Conservation (phyloP, 2,888 invertebrate genomes). For the Sacculina carcini region DNA sequence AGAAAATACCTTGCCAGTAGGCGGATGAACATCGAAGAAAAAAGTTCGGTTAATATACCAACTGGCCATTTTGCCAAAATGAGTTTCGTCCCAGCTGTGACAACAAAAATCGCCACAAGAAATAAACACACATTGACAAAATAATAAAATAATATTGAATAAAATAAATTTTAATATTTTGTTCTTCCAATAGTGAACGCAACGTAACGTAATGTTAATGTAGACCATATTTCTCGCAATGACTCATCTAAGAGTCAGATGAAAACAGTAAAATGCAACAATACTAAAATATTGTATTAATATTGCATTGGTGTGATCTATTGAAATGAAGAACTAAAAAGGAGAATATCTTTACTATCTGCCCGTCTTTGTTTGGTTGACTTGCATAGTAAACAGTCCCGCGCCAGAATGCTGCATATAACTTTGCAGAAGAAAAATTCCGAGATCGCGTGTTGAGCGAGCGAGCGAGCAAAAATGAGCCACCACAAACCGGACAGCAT, state of each 20-base stretch:
- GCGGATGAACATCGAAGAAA: constrained; percentile 93
- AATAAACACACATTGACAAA: neutral
- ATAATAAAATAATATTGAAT: neutral
- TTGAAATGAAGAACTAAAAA: neutral
- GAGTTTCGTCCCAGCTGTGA: constrained; percentile 68
- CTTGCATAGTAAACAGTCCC: too few relatives aligned
- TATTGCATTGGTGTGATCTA: constrained; percentile 3
- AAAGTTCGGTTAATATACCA: constrained; percentile 92
- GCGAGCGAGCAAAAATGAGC: neutral
- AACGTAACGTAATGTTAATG: too few relatives aligned
- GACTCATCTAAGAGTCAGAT: neutral
- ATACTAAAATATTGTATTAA: neutral
- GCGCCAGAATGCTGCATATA: too few relatives aligned
- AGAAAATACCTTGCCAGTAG: constrained; percentile 87
- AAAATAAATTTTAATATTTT: neutral
- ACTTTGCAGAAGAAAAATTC: too few relatives aligned
- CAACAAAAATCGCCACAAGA: neutral
- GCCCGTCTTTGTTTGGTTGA: too few relatives aligned
- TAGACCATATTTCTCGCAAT: too few relatives aligned
- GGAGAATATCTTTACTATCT: neutral
- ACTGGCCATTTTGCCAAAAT: constrained; percentile 95
- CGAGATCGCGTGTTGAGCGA: neutral
- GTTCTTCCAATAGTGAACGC: too few relatives aligned
- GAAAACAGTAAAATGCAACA: neutral
- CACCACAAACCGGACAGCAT: too few relatives aligned